Evolutionary conservation across 2,888 invertebrate genomes (phyloP).

Genomic region (Apotomis turbidana): DNA sequence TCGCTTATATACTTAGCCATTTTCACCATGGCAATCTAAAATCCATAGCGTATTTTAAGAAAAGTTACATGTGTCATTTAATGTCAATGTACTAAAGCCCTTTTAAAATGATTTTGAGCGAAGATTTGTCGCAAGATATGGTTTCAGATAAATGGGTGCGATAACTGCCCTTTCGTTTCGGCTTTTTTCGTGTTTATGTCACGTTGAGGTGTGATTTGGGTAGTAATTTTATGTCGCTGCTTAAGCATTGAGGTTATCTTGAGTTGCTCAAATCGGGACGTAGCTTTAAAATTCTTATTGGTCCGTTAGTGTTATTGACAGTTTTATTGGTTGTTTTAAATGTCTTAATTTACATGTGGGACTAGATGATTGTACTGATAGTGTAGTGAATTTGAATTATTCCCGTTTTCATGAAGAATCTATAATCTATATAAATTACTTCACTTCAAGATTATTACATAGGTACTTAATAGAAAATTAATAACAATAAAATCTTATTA

Average conservation of each 20-base stretch:
- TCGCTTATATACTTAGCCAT: background rate
- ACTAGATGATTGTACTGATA: constrained; percentile 4
- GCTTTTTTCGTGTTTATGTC: constrained; percentile 31
- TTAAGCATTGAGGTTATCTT: constrained; percentile 23
- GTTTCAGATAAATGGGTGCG: constrained; percentile 23
- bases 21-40: background rate
- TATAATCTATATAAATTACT: too few relatives aligned
- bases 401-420: too few relatives aligned
- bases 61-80: background rate
- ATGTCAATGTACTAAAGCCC: background rate
- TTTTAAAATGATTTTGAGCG: background rate
- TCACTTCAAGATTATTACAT: too few relatives aligned
- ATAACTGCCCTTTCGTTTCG: constrained; percentile 20
- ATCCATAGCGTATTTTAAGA: background rate
- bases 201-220: constrained; percentile 26
- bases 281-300: constrained; percentile 6
- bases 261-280: constrained; percentile 2
- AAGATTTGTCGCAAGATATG: constrained; percentile 26
- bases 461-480: too few relatives aligned
- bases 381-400: too few relatives aligned
- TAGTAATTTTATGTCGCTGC: constrained; percentile 24
- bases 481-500: too few relatives aligned
- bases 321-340: constrained; percentile 23
- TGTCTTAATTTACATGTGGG: background rate
- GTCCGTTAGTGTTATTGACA: constrained; percentile 10